Evolutionary conservation across 2,113 vertebrate genomes (phyloP), one percentile per base, ranked within the genome.

Genomic region (Caranx melampygus): DNA sequence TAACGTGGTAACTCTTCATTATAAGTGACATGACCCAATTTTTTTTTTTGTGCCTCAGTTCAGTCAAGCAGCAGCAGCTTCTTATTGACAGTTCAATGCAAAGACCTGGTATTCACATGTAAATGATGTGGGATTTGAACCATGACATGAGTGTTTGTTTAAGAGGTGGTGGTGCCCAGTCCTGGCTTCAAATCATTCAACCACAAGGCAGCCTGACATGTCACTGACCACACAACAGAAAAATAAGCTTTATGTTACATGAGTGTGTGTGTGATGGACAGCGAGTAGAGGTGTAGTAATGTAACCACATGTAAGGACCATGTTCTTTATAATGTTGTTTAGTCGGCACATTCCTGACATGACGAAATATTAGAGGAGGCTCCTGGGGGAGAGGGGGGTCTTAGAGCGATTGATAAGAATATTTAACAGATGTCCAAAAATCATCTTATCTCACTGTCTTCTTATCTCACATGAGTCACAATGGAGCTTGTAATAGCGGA

Each of bases 91-190:
- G 75, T 63, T 83, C 35, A 79, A 45, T 69, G 77, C 55, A 5
- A 55, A 40, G 72, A 67, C 72, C 58, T 26, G 47, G 74, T 60
- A 85, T 92, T 93, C 84, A 84, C 62, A 83, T 91, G 86, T 57
- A 84, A 91, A 89, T 86, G 55, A 47, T 37, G 72, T 44, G 74
- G 81, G 70, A 60, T 84, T 58, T 91, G 78, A 88, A 82, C 86
- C 75, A 47, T 89, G 86, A 82, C 80, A 63, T 51, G 67, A 61
- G 84, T 88, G 83, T 92, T 89, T 92, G 85, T 91, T 91, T 81
- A 89, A 79, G 75, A 88, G 80, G 84, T 83, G 91, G 79, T 77
- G 91, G 79, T 77, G 75, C 64, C 82, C 84, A 65, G 64, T 77
- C 61, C 65, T 72, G 47, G 82, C 64, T 67, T 51, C 58, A 85